Conservation (phyloP, 1,140 invertebrate species). For the Adoxophyes honmai region DNA sequence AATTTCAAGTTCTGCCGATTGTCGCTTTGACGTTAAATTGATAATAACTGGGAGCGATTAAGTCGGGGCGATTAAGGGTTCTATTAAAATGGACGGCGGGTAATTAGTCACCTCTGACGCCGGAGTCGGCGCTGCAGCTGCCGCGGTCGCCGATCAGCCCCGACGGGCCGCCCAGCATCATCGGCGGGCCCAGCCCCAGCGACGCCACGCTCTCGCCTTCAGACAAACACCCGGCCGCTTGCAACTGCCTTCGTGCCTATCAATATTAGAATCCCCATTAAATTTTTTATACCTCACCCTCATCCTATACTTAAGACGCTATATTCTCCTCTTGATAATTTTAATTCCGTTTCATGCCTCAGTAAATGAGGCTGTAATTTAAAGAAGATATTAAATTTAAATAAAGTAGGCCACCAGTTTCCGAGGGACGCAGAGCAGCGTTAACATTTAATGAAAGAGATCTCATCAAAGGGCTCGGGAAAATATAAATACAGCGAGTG, state of each 20-base stretch:
- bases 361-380: conserved; percentile 27
- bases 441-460: conserved; percentile 13
- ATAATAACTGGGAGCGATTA: not conserved
- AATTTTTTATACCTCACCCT: not conserved
- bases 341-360: conserved; percentile 26
- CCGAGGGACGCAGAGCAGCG: not conserved
- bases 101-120: conserved; percentile 77
- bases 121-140: conserved; percentile 92
- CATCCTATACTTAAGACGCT: not conserved
- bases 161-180: conserved; percentile 80
- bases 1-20: conserved; percentile 8
- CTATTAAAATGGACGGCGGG: not conserved
- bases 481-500: not conserved
- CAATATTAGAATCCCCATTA: not conserved
- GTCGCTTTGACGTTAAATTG: conserved; percentile 11
- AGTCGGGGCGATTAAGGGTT: not conserved
- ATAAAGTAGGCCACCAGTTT: conserved; percentile 24
- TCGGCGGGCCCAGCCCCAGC: conserved; percentile 80
- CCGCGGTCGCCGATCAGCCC: conserved; percentile 85
- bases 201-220: conserved; percentile 85
- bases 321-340: not conserved
- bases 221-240: conserved; percentile 84
- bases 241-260: conserved; percentile 83
- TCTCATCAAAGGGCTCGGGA: conserved; percentile 4
- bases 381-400: conserved; percentile 31